Evolutionary conservation across 2,797 vertebrate genomes (phyloP), one percentile per base, ranked within the genome.

Genomic region (Halcyon smyrnensis): DNA sequence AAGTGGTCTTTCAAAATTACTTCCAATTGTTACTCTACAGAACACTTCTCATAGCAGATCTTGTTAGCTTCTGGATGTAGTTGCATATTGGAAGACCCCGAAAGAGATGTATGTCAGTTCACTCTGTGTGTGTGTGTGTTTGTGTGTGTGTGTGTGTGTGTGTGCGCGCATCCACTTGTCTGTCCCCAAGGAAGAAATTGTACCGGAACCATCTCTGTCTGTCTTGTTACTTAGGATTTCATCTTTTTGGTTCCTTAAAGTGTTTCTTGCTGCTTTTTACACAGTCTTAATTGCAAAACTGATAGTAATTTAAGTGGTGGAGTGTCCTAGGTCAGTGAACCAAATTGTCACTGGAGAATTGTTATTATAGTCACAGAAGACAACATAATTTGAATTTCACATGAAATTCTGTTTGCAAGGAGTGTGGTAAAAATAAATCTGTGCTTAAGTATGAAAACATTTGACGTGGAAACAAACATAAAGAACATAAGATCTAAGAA

Each of bases 401-500:
- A 56, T 81, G 12, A 68, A 75, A 48, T 88, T 95, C 89, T 93
- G 54, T 86, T 95, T 91, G 34, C 34, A 67, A 59, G 27, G 82
- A 88, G 15, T 34, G 57, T 54, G 69, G 77, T 71, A 87, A 71
- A 90, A 91, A 83, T 74, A 86, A 87, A 75, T 78, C 60, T 85
- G 30, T 94, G 65, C 79, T 88, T 87, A 34, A 5, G 20, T 87
- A 91, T 68, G n/a, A 48, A 93, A 87, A 85, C n/a, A 68, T 86
- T 96, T 87, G 84, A 92, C 91, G 91, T 93, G 93, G 82, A 90
- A 96, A 48, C 0, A 5, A 92, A 59, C 48, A 46, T 83, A 53
- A 80, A 60, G 62, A 95, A 70, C 67, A 12, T 62, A 84, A 74
- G 65, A 96, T 90, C 41, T 76, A 80, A 84, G 76, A 91, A 78